Evolutionary conservation across 2,113 vertebrate species (phyloP), one percentile per base, ranked within the genome.

Genomic region (Petroica traversi): DNA sequence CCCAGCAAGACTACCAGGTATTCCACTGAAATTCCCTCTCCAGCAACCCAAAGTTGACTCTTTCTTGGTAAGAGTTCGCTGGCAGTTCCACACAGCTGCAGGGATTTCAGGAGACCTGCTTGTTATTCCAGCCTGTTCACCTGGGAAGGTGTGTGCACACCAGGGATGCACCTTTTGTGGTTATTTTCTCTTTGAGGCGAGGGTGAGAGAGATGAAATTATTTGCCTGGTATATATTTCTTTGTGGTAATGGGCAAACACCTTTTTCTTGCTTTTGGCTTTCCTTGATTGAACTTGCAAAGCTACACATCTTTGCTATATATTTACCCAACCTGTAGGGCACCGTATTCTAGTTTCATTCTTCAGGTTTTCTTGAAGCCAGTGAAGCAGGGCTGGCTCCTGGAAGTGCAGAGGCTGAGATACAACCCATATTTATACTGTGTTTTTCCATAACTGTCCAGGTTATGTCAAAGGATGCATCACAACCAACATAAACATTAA

Each of bases 321-420:
- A 52, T 86, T 85, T 94, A 90, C 20, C 18, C 31, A 93, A 79
- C 90, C 89, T 93, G 63, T 54, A 94, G 89, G 93, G 82, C 71
- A 95, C 63, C 17, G 2, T 79, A 89, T 94, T 93, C 46, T 19
- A 6, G 5, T 63, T 79, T 94, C 19, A 43, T 80, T 88, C 63
- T 85, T 88, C 49, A 78, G 31, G 12, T 80, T 94, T 95, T 40
- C 84, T 86, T 86, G 76, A 88, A 92, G 59, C 26, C 51, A 67
- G 0, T 51, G 25, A 76, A 88, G 23, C 23, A 77, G 55, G 48
- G 54, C 48, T 85, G 49, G 33, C 28, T 82, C 59, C 88, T 76
- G 45, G 64, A 72, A 76, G n/a, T 34, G 29, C 66, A 82, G 54
- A 71, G 48, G 28, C 36, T 89, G 59, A 24, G n/a, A 52, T 85